Evolutionary conservation across 2,113 vertebrate genomes (phyloP).

Genomic region (zebrafish (Danio rerio)): GRCz12tu NC_133176.1:41041001-41041500

Average conservation of each 20-base stretch:
- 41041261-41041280: conserved; percentile 1
- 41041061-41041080: conserved; percentile 1
- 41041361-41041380: conserved; percentile 3
- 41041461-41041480: background rate
- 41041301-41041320: background rate
- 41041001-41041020: conserved; percentile 53
- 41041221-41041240: background rate
- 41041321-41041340: no score
- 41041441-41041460: background rate
- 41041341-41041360: background rate
- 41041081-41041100: conserved; percentile 23
- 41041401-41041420: conserved; percentile 47
- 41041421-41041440: background rate
- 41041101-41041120: background rate
- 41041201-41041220: background rate
- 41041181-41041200: background rate
- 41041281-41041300: background rate
- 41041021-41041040: conserved; percentile 46
- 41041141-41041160: background rate
- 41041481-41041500: no score
- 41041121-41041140: background rate
- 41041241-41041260: background rate
- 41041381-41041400: conserved; percentile 4
- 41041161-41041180: background rate
- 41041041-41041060: conserved; percentile 28